Conservation (phyloP, 1,140 invertebrate species). For the Thaumatotibia leucotreta region DNA sequence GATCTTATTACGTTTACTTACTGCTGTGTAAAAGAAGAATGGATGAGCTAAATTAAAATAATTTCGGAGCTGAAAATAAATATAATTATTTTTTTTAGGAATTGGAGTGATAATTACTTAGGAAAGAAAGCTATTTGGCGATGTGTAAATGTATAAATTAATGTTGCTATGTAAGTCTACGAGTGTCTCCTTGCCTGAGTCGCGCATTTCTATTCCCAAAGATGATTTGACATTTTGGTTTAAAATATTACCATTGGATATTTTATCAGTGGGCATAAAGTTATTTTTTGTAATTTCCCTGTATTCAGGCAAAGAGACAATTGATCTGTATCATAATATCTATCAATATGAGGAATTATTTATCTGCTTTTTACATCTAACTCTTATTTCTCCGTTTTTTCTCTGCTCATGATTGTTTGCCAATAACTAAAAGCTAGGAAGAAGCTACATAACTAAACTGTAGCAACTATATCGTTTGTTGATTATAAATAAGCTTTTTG, state of each 20-base stretch:
- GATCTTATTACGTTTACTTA: conserved; percentile 28
- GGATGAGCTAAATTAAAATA: conserved; percentile 34
- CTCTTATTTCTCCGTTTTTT: conserved; percentile 51
- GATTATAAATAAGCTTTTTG: too few relatives aligned
- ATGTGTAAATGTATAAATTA: conserved; percentile 69
- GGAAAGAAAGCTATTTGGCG: conserved; percentile 50
- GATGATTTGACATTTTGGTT: not conserved
- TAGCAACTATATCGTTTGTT: too few relatives aligned
- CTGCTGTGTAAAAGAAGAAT: conserved; percentile 23
- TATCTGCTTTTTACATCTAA: conserved; percentile 66
- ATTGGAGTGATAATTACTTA: conserved; percentile 49
- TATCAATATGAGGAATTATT: conserved; percentile 61
- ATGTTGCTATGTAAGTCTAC: conserved; percentile 46
- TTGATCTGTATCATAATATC: conserved; percentile 50
- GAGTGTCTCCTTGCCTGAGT: conserved; percentile 49
- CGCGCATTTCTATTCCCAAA: not conserved
- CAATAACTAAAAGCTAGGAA: not conserved
- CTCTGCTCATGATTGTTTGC: conserved; percentile 35
- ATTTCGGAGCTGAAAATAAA: conserved; percentile 40
- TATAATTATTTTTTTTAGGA: conserved; percentile 51
- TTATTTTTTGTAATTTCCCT: conserved; percentile 20
- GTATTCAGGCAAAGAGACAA: conserved; percentile 46
- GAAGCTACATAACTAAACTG: too few relatives aligned
- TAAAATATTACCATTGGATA: not conserved
- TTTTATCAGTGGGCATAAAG: conserved; percentile 1